A percentile compares a stretch with the other conserved stretches of the same genome.
These are phyloP conservation scores for Jacana jacana DNA, from an alignment of 2,113 vertebrate species.

Conservation along the genomic window DNA sequence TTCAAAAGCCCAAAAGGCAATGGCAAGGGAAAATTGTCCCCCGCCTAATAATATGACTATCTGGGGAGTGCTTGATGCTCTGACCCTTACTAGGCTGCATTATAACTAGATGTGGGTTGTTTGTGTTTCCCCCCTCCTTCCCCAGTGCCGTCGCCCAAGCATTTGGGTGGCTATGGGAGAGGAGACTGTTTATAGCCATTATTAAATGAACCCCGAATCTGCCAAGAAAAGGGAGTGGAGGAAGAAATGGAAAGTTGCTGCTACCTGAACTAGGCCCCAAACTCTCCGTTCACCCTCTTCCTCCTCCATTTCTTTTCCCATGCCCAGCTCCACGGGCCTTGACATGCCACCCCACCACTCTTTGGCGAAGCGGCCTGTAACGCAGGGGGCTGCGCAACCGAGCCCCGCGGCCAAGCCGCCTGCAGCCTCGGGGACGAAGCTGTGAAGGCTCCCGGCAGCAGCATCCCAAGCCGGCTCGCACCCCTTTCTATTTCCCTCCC, in stretches of 20 bases:
- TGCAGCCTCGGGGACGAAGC: neutral
- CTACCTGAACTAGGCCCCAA: neutral
- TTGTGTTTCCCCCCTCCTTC: neutral
- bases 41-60: conserved; percentile 9
- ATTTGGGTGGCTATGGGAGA: conserved; percentile 12
- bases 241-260: neutral
- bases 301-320: neutral
- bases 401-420: neutral
- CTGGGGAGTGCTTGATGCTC: conserved; percentile 12
- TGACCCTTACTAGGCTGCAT: conserved; percentile 47
- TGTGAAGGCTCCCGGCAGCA: neutral
- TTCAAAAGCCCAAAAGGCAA: conserved; percentile 3
- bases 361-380: neutral
- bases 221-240: neutral
- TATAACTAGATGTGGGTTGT: conserved; percentile 37
- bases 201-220: conserved; percentile 47
- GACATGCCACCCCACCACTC: neutral
- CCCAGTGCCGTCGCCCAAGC: conserved; percentile 7
- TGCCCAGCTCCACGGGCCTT: neutral
- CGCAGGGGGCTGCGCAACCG: neutral
- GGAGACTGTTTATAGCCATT: conserved; percentile 57
- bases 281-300: neutral
- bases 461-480: neutral
- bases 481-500: neutral
- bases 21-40: neutral